These are phyloP conservation scores for Rattus rattus DNA, from an alignment of 2,113 vertebrate genomes.

Conservation along the genomic window DNA sequence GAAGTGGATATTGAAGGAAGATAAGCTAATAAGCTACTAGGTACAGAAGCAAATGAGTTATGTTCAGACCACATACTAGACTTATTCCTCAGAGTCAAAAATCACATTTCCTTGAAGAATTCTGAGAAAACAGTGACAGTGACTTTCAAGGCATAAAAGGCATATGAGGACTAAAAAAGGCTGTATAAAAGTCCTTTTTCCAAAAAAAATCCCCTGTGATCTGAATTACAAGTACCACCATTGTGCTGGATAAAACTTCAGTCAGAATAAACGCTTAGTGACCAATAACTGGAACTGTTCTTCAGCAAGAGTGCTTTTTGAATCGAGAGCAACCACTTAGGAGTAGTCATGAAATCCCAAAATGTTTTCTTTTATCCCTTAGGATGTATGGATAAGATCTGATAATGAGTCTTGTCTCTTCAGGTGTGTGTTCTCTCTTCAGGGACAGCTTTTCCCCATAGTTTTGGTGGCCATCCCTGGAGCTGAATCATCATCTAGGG, in stretches of 20 bases:
- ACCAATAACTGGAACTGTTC: neutral
- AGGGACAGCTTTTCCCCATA: neutral
- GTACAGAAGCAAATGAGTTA: neutral
- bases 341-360: neutral
- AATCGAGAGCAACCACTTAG: neutral
- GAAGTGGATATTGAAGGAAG: neutral
- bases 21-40: neutral
- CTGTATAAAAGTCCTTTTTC: neutral
- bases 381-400: neutral
- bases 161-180: neutral
- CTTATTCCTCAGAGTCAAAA: neutral
- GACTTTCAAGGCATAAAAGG: neutral
- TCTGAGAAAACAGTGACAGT: neutral
- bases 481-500: neutral
- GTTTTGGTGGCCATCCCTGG: neutral
- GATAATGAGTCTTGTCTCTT: conserved; percentile 34
- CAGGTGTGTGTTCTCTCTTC: neutral
- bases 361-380: neutral
- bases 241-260: neutral
- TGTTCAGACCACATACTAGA: neutral
- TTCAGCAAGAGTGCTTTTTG: neutral
- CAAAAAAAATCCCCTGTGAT: no score
- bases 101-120: neutral
- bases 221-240: neutral
- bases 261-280: neutral